Evolutionary conservation across 2,888 invertebrate genomes (phyloP).

Genomic region (Drosophila formosana): DNA sequence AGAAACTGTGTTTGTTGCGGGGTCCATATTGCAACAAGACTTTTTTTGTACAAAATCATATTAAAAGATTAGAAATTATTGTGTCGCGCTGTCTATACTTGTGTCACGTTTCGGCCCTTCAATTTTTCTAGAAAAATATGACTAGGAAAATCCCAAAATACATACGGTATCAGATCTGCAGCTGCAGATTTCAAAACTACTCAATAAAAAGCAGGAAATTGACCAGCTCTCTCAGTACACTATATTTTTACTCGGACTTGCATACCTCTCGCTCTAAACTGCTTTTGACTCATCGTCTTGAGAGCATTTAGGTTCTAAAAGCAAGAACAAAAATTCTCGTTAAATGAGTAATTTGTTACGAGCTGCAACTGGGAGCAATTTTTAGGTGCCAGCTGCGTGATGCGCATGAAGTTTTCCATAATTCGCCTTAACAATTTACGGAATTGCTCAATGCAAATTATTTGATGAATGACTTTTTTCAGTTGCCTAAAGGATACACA

Average conservation of each 20-base stretch:
- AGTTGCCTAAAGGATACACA: conserved; percentile 59
- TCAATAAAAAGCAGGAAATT: conserved; percentile 55
- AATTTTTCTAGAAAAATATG: conserved; percentile 70
- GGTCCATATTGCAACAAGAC: conserved; percentile 42
- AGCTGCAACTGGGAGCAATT: conserved; percentile 31
- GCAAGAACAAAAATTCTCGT: conserved; percentile 1
- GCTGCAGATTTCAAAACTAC: conserved; percentile 42
- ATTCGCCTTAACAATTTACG: conserved; percentile 47
- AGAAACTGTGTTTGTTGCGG: conserved; percentile 31
- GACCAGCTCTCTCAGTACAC: conserved; percentile 11
- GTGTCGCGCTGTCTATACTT: conserved; percentile 35
- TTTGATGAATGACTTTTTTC: conserved; percentile 63
- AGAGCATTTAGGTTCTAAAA: conserved; percentile 33
- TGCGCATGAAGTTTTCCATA: conserved; percentile 66
- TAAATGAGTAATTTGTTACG: conserved; percentile 53
- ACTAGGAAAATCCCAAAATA: conserved; percentile 47
- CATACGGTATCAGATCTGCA: conserved; percentile 53
- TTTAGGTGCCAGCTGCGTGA: conserved; percentile 60
- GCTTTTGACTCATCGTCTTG: conserved; percentile 56
- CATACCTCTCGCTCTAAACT: conserved; percentile 47
- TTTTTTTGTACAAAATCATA: conserved; percentile 51
- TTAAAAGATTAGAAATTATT: conserved; percentile 71
- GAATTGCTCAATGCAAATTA: conserved; percentile 44
- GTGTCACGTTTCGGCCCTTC: conserved; percentile 68
- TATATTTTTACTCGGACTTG: conserved; percentile 23